Base-by-base conservation (phyloP, 2,113 vertebrate species). In the Axis porcinus region DNA sequence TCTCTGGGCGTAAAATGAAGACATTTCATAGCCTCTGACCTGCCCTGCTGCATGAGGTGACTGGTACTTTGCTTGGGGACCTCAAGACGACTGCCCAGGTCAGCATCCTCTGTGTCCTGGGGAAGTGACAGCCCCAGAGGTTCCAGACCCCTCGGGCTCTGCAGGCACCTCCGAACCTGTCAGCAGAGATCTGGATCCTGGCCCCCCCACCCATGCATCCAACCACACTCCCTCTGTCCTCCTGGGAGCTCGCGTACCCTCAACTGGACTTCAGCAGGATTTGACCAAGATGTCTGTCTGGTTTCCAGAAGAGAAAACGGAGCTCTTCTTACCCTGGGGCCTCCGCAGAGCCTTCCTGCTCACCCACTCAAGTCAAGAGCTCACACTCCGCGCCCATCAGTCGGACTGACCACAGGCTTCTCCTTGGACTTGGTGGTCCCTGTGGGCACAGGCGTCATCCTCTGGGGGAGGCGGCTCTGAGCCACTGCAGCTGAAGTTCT, bases 71-170 rank as follows among this genome's bases (percentile, higher is more conserved):
- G 33, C 30, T 1, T 2, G 10, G 67, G 54, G 85, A 45, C 58
- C 54, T 70, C 45, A 17, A 3, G 15, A n/a, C 25, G 5, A 14
- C 36, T 2, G 17, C 54, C 25, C 45, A 30, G 60, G 52, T 17
- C 28, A 11, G 19, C 0, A 2, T 6, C 36, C 1, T 2, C 2
- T 2, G 1, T 11, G 21, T 47, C 7, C 36, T 1, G 2, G 23
- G 33, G 8, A 12, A 54, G 40, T 2, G 19, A 33, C 15, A 6
- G 60, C 4, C 74, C 74, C 43, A 6, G 6, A 87, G 62, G 10
- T 40, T 40, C n/a, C 67, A 62, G 52, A 50, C 7, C 7, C 10
- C 6, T 13, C 7, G 12, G 43, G 40, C 57, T 1, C 27, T 13
- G 27, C 76, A 30, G 23, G 5, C 3, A 25, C n/a, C 86, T 50